These are phyloP conservation scores for Dichetophora obliterata DNA, from an alignment of 2,888 invertebrate species.

Conservation along the genomic window DNA sequence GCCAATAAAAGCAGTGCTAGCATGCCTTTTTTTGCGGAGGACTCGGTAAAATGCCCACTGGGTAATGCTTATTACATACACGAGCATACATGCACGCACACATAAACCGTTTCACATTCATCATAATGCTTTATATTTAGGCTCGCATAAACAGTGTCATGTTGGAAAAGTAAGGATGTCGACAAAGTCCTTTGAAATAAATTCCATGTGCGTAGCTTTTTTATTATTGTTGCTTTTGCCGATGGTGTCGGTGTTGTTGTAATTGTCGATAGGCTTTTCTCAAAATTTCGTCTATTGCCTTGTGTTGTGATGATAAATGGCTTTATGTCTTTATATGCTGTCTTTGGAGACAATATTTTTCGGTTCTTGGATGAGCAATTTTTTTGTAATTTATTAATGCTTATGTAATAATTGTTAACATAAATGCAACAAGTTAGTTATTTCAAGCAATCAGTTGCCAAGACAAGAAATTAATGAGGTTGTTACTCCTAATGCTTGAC, in stretches of 20 bases:
- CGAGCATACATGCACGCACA: not conserved
- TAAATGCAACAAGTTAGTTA: slow-evolving; percentile 13
- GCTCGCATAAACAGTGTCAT: not conserved
- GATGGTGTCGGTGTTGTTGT: not conserved
- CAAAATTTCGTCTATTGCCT: not conserved
- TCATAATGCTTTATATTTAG: not conserved
- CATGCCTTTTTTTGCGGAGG: too few species aligned
- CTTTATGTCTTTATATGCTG: not conserved
- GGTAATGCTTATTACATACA: too few species aligned
- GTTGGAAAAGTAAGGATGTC: not conserved
- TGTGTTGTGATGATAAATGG: slow-evolving; percentile 18
- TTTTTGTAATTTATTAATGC: not conserved
- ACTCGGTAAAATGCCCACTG: not conserved
- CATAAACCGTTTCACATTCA: not conserved
- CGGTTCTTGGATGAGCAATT: not conserved
- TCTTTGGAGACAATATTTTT: not conserved
- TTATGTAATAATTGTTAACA: slow-evolving; percentile 15
- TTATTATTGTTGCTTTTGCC: not conserved
- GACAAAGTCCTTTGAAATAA: not conserved
- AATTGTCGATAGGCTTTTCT: not conserved
- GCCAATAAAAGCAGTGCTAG: too few species aligned
- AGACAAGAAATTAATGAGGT: not conserved
- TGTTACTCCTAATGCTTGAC: not conserved
- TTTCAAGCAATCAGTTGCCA: not conserved
- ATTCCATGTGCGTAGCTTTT: not conserved